Evolutionary conservation across 1,140 invertebrate species (phyloP), one percentile per base, ranked within the genome.

Genomic region (Oppia nitens): DNA sequence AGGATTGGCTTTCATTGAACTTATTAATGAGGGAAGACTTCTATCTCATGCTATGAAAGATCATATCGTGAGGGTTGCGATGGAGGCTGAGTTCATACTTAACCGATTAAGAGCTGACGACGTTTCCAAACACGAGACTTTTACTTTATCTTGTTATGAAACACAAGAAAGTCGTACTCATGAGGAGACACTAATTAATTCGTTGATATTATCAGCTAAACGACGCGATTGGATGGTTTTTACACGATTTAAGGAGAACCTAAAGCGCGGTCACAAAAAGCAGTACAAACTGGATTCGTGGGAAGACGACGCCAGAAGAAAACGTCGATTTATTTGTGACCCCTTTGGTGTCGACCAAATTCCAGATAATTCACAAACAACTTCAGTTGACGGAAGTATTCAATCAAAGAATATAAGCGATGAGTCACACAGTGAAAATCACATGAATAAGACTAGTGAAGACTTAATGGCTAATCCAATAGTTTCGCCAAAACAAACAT

Each of bases 31-130:
- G 76, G 95, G 95, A 64, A 83, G 94, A 63, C 76, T 98, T 57
- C 76, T 98, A 59, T 95, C 93, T 11, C 95, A 98, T 74, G 94
- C 94, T 17, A 98, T 97, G 83, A 85, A 97, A 71, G 95, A 99
- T 75, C 95, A 99, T 73, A 97, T 98, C 68, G 92, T 98, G 17
- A 77, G 95, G 60, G 95, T 99, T 25, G 95, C 95, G n/a, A 98
- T 98, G 72, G 96, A 99, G 74, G 95, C 96, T 0, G 95, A 98
- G 73, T 98, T 98, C 71, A 98, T 99, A 68, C 73, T 98, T 59
- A 98, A 98, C 71, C 77, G 94, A 66, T 95, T 98, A 88, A 76
- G 95, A 66, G 95, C 95, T 27, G 95, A 98, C 71, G 94, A 99
- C 77, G 94, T 98, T 1, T 76, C 97, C 28, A 98, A 98, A 75